phyloP scores from a whole-genome alignment of 2,888 invertebrate species.

The Gastrophysa polygoni region DNA sequence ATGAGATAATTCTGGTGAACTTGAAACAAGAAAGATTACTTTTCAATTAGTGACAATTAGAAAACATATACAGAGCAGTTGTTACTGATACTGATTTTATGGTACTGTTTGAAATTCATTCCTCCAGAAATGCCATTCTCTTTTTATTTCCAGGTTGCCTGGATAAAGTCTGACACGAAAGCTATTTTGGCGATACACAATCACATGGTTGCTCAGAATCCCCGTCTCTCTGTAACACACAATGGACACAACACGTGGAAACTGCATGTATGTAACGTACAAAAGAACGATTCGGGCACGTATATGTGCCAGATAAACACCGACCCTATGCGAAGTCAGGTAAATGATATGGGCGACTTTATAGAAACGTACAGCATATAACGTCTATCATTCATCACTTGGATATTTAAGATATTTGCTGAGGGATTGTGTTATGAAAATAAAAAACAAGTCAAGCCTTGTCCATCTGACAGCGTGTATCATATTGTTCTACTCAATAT shows the following conservation, averaged over 20 bases:
- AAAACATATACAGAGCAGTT: neutral
- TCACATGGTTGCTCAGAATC: constrained; percentile 87
- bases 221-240: constrained; percentile 84
- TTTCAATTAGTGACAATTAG: constrained; percentile 4
- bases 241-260: constrained; percentile 95
- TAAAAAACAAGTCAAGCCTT: no score
- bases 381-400: no score
- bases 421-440: no score
- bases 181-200: constrained; percentile 89
- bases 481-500: no score
- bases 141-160: constrained; percentile 74
- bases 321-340: constrained; percentile 88
- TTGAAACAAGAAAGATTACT: no score
- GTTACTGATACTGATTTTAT: no score
- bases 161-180: constrained; percentile 91
- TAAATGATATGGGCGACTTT: constrained; percentile 50
- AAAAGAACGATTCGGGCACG: constrained; percentile 88
- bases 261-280: constrained; percentile 87
- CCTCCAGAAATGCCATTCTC: constrained; percentile 18
- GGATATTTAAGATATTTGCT: no score
- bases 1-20: no score
- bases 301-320: constrained; percentile 96
- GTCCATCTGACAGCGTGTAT: no score
- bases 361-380: neutral
- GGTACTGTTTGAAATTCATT: neutral